Base-by-base conservation (phyloP, 2,888 invertebrate genomes). In the Aspidiotus rigidus region DNA sequence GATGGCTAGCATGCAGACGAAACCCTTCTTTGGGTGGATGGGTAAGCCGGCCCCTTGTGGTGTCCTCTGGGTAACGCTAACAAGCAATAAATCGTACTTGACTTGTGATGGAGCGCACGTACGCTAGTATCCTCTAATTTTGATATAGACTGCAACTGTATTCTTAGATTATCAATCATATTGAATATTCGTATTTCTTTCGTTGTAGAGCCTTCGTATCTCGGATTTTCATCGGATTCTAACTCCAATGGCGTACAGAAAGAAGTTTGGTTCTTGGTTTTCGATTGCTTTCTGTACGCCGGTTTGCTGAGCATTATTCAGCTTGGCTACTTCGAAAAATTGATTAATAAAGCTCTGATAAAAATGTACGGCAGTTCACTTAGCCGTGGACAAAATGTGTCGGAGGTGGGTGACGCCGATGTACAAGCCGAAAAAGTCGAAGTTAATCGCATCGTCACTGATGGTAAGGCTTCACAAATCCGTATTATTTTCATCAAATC, bases 231-330 rank as follows among this genome's bases (percentile, higher is more conserved):
- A 13, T 67, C 66, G 6, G 10, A 62, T 1, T 39, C 61, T 13
- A 72, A 74, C 44, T 49, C 66, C 8, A 16, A 71, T 57, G 74
- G 72, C 0, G 69, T 74, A 11, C 60, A 72, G 28, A 53, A 69
- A 59, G 73, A 73, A 42, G 64, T 74, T 9, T 41, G 72, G 7
- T 73, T 72, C 70, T 71, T 75, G 64, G 64, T 71, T 7, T 44
- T 73, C 7, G 73, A 73, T 70, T 71, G 71, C 39, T 11, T 73
- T 8, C 13, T 75, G 7, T 75, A 73, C 49, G 56, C 72, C 10
- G 28, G 17, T 1, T 13, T 75, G 10, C 71, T 75, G 59, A 57
- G 73, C 49, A 69, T 75, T 44, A 71, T 74, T 49, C 74, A 74
- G n/a, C 28, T 59, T 7, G 63, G 69, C n/a, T 60, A 60, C 9